Evolutionary conservation across 1,140 invertebrate species (phyloP), one percentile per base, ranked within the genome.

Genomic region (Daktulosphaira vitifoliae): DNA sequence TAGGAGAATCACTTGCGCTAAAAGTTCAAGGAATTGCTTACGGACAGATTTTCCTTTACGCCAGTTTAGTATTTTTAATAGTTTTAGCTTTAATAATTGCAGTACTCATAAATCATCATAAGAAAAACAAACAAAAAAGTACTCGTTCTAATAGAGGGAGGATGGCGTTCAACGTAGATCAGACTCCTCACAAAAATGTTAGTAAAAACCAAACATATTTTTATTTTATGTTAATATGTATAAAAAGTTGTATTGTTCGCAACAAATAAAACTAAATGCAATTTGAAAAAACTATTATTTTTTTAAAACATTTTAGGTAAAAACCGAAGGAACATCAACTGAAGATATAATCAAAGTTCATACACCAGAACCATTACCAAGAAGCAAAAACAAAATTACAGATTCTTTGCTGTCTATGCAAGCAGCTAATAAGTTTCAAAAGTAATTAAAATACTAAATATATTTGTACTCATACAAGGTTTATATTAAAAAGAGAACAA

Each of bases 331-430:
- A 7, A 62, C 54, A n/a, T 59, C 56, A 18, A 48, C 42, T 6
- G 56, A 62, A 29, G 56, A 48, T n/a, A 48, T 62, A 4, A 23
- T 11, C 3, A 16, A n/a, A 3, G 5, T 33, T 5, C 50, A 33
- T 39, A 54, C 66, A 0, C 66, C 67, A 1, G 64, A 50, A 42
- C 69, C 70, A 3, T 48, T 65, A 29, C 67, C 68, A 3, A 68
- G 68, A 13, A 66, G 66, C 23, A 69, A 68, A 46, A 62, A 68
- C 20, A 62, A 68, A 33, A 73, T 69, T 37, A 84, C 86, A 0
- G 84, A 84, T 68, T 87, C 84, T 0, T 87, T 84, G 68, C 78
- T 90, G 2, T 89, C 87, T 0, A 89, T 90, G 87, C 85, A 86
- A 13, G 88, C 86, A 7, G 84, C 88, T 13, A 85, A 84, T 67